Evolutionary conservation across 2,113 vertebrate genomes (phyloP), one percentile per base, ranked within the genome.

Genomic region (Calonectris borealis): DNA sequence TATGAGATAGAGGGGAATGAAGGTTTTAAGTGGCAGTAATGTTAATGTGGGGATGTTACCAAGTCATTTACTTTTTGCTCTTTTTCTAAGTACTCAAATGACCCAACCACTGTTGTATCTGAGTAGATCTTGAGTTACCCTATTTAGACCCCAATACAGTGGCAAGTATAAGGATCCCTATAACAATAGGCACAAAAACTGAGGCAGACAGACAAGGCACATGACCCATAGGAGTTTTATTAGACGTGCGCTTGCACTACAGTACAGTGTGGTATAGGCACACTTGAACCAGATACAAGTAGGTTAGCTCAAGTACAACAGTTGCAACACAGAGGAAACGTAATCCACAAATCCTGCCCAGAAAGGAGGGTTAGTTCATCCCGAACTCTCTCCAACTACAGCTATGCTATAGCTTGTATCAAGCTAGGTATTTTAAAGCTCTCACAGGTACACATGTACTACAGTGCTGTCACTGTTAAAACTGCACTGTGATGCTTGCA

Each of bases 231-330:
- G 77, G 86, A 88, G 61, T 64, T 97, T 96, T 95, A 96, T 96
- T 96, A 34, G 65, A n/a, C 82, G 86, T 94, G 96, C 26, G 0
- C 89, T 95, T 72, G 96, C 95, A 79, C 95, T 95, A 84, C 89
- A 94, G 96, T 94, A 81, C 91, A 48, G 80, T 83, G 83, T 96
- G 92, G 90, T 78, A 55, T 71, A 91, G 91, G 94, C 96, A 95
- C 93, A 75, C 86, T 51, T 58, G 72, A 88, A 81, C 83, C 13
- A 26, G 58, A 19, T 91, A 87, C 93, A 85, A 38, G 84, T 84
- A 85, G 65, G n/a, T 91, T 71, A 93, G 79, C 73, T 93, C 73
- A 72, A 89, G 89, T 87, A 97, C 90, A 91, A 49, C 31, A 60
- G 84, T 57, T 94, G 94, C 94, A 91, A 94, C 90, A 72, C 87